Percentiles rank a stretch among this genome's conserved stretches.
Evolutionary conservation across 2,888 invertebrate genomes (phyloP).

Genomic region (Brachyptera risi): DNA sequence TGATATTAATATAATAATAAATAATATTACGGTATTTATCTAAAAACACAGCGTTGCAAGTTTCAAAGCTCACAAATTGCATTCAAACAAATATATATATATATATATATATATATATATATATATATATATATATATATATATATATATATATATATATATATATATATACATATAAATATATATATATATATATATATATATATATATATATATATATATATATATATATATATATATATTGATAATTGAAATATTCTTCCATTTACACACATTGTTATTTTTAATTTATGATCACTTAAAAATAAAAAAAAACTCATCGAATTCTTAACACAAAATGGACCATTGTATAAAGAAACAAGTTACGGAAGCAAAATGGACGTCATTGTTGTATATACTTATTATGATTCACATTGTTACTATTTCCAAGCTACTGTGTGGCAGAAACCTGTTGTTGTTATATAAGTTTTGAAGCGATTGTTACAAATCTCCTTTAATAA

Average conservation of each 20-base stretch:
- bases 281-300: background rate
- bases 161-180: no score
- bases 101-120: no score
- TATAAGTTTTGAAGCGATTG: conserved; percentile 1
- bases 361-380: background rate
- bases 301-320: background rate
- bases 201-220: no score
- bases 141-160: no score
- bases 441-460: background rate
- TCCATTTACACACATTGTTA: conserved; percentile 9
- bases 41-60: conserved; percentile 16
- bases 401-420: background rate
- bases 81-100: no score
- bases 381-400: background rate
- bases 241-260: conserved; percentile 9
- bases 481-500: no score
- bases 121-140: no score
- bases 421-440: background rate
- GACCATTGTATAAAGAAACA: background rate
- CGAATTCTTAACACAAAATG: background rate
- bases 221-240: background rate
- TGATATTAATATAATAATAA: conserved; percentile 13
- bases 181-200: no score
- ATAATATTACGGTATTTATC: background rate
- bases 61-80: conserved; percentile 12